These are phyloP conservation scores for Steatornis caripensis DNA, from an alignment of 2,113 vertebrate genomes.

Conservation along the genomic window DNA sequence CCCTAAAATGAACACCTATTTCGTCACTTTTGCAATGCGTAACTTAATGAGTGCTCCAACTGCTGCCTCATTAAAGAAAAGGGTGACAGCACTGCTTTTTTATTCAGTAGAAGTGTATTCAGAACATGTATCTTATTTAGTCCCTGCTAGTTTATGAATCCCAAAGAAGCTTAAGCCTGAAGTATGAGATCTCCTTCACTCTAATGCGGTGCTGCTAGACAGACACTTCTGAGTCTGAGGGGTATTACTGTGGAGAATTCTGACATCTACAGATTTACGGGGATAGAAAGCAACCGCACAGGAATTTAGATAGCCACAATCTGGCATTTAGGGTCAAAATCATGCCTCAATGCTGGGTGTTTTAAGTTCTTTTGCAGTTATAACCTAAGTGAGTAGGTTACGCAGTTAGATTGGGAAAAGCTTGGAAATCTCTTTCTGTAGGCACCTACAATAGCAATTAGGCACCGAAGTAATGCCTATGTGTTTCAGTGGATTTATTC, in stretches of 20 bases:
- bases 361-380: background rate
- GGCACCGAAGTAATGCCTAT: background rate
- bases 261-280: background rate
- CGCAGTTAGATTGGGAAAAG: background rate
- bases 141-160: background rate
- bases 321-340: background rate
- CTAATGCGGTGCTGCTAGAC: accelerated
- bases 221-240: background rate
- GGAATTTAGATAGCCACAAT: background rate
- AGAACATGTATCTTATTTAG: background rate
- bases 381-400: background rate
- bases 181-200: background rate
- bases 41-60: background rate
- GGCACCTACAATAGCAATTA: background rate
- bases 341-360: background rate
- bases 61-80: conserved; percentile 5
- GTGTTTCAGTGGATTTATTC: background rate
- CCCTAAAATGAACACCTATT: background rate
- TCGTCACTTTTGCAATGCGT: background rate
- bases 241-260: background rate
- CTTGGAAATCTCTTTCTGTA: background rate
- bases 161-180: background rate
- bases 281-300: background rate
- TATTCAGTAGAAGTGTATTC: background rate
- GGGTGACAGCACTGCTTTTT: background rate